phyloP scores from a whole-genome alignment of 2,888 invertebrate genomes.

The Acholoe squamosa region DNA sequence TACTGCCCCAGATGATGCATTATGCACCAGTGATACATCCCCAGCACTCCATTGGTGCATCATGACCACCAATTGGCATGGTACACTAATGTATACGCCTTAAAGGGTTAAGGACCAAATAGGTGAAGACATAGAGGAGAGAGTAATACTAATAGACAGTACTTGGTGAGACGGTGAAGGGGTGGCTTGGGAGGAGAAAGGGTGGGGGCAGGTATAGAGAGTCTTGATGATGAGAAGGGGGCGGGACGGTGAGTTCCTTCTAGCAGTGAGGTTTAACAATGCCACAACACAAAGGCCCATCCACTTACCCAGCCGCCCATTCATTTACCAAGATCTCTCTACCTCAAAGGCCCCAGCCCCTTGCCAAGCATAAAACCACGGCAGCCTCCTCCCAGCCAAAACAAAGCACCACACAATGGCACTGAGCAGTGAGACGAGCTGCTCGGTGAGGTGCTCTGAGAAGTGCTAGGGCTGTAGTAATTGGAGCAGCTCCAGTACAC shows the following conservation, averaged over 20 bases:
- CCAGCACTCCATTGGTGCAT: too few species aligned
- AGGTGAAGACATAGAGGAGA: too few species aligned
- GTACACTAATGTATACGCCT: too few species aligned
- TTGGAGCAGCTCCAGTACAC: background rate
- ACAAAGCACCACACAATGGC: background rate
- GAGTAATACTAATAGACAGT: too few species aligned
- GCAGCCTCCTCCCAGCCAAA: background rate
- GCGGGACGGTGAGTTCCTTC: background rate
- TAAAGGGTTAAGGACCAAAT: too few species aligned
- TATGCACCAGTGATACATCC: too few species aligned
- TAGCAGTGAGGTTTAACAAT: slow-evolving; percentile 33
- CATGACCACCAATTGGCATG: too few species aligned
- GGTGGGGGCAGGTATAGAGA: too few species aligned
- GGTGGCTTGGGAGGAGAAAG: too few species aligned
- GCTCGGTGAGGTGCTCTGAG: background rate
- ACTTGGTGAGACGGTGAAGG: too few species aligned
- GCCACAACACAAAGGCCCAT: background rate
- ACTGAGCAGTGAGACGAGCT: background rate
- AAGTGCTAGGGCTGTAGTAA: background rate
- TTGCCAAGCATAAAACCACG: background rate
- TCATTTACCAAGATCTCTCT: background rate
- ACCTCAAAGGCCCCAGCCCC: background rate
- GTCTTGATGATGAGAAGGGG: background rate
- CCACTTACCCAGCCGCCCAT: slow-evolving; percentile 1
- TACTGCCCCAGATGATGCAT: too few species aligned